These are phyloP conservation scores for Rhadinocentrus ornatus DNA, from an alignment of 2,797 vertebrate genomes.

Conservation along the genomic window DNA sequence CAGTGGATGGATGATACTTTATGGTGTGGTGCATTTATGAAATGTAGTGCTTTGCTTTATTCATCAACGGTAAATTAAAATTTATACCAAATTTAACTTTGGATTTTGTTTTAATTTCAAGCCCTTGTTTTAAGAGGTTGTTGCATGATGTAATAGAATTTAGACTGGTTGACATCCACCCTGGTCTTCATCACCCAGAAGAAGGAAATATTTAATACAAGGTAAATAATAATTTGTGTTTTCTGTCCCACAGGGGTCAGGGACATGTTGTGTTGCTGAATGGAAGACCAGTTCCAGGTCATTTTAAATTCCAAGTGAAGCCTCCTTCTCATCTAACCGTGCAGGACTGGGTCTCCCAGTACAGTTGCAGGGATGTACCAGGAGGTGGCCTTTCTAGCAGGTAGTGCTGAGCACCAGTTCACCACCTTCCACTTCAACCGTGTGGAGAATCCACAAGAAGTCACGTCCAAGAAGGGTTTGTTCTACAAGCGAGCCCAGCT, in stretches of 20 bases:
- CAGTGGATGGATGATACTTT: too few species aligned
- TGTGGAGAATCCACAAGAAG: conserved; percentile 85
- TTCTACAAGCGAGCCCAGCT: conserved; percentile 91
- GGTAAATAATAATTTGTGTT: conserved; percentile 5
- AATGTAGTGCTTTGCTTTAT: too few species aligned
- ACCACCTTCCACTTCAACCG: conserved; percentile 84
- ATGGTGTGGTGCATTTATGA: too few species aligned
- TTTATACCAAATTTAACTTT: too few species aligned
- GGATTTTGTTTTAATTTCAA: too few species aligned
- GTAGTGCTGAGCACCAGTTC: conserved; percentile 85
- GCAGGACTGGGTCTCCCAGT: conserved; percentile 50
- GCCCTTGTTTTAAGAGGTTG: neutral
- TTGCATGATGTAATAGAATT: neutral
- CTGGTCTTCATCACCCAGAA: neutral
- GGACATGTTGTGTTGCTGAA: conserved; percentile 62
- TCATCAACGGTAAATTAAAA: too few species aligned
- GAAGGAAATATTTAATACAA: neutral
- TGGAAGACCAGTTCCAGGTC: conserved; percentile 57
- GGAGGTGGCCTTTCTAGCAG: conserved; percentile 90
- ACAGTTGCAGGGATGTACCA: conserved; percentile 82
- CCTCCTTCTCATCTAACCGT: conserved; percentile 27
- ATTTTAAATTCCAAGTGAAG: conserved; percentile 47
- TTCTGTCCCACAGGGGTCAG: conserved; percentile 51
- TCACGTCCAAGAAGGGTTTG: conserved; percentile 86
- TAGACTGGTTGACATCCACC: neutral